Conservation (phyloP, 2,888 invertebrate genomes). For the Rotaria magnacalcarata region DNA sequence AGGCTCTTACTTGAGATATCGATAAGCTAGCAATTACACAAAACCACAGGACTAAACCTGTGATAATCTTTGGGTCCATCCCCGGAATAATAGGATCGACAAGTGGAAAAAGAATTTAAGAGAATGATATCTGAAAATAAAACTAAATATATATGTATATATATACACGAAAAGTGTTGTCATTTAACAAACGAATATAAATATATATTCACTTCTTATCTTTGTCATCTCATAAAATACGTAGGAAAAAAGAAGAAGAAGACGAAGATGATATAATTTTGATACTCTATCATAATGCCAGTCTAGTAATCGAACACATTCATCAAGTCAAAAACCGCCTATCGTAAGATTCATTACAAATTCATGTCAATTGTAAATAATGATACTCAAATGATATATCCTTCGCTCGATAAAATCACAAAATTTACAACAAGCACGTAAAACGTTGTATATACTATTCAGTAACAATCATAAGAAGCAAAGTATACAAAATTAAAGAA, state of each 20-base stretch:
- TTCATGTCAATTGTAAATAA: not conserved
- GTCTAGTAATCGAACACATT: not conserved
- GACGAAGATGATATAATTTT: not conserved
- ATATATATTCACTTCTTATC: not conserved
- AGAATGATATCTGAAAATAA: conserved; percentile 5
- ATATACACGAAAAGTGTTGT: not conserved
- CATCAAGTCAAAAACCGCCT: not conserved
- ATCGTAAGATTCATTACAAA: not conserved
- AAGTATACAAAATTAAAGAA: too few relatives aligned
- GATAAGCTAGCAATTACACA: not conserved
- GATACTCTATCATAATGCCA: not conserved
- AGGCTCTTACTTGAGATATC: not conserved
- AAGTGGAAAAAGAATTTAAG: not conserved
- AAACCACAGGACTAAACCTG: conserved; percentile 8
- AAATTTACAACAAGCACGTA: not conserved
- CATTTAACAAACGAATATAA: not conserved
- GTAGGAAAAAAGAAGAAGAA: not conserved
- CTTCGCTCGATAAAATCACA: not conserved
- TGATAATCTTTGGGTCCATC: conserved; percentile 11
- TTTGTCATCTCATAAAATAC: not conserved
- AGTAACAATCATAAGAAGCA: not conserved
- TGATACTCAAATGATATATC: not conserved
- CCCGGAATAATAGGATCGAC: not conserved
- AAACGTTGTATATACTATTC: not conserved
- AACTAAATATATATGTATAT: not conserved